phyloP scores from a whole-genome alignment of 1,140 invertebrate species.

The Drosophila tsacasi region DNA sequence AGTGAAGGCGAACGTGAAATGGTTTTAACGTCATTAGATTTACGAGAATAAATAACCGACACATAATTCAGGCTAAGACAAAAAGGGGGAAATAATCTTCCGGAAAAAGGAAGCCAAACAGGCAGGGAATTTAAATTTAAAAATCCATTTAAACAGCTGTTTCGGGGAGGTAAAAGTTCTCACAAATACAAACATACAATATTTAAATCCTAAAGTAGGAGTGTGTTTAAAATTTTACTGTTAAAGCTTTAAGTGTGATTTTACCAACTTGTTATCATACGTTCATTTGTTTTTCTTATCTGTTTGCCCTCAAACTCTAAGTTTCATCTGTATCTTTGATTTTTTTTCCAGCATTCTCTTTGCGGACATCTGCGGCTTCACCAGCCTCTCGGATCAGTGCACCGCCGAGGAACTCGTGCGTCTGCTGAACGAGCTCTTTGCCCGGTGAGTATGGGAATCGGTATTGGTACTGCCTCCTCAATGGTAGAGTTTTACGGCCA shows the following conservation, averaged over 20 bases:
- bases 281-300: constrained; percentile 6
- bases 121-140: constrained; percentile 31
- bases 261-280: constrained; percentile 33
- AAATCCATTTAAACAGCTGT: constrained; percentile 22
- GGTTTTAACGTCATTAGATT: constrained; percentile 55
- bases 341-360: constrained; percentile 95
- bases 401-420: constrained; percentile 97
- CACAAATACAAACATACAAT: neutral
- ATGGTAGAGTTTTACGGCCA: too few species aligned
- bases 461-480: constrained; percentile 1
- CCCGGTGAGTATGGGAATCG: constrained; percentile 88
- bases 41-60: constrained; percentile 41
- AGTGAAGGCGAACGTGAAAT: constrained; percentile 33
- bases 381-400: constrained; percentile 96
- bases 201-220: neutral
- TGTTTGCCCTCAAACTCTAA: neutral
- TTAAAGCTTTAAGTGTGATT: neutral
- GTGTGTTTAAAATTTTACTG: neutral
- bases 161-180: neutral
- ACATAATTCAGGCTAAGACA: constrained; percentile 33
- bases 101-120: neutral
- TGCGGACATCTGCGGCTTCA: constrained; percentile 99
- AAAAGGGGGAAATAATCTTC: constrained; percentile 10
- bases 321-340: neutral
- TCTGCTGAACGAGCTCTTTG: constrained; percentile 97